These are phyloP conservation scores for Rhadina sibilatrix DNA, from an alignment of 2,113 vertebrate genomes.

Conservation along the genomic window DNA sequence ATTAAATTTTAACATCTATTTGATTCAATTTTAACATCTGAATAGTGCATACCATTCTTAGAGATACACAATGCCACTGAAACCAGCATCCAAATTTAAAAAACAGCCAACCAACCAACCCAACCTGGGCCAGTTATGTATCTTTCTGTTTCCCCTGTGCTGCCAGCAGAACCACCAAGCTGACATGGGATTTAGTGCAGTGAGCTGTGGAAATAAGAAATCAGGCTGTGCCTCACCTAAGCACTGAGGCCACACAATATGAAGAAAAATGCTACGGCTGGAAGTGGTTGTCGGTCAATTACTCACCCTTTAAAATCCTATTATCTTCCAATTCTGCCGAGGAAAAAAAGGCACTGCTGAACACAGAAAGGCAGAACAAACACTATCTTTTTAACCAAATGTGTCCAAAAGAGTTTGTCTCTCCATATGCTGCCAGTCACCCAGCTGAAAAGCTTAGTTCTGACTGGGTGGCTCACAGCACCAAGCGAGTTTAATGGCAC, in stretches of 20 bases:
- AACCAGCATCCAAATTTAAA: neutral
- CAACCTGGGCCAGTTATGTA: neutral
- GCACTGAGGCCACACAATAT: conserved; percentile 39
- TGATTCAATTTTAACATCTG: neutral
- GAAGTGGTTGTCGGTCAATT: conserved; percentile 58
- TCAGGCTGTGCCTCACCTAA: conserved; percentile 34
- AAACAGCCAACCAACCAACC: neutral
- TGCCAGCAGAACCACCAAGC: neutral
- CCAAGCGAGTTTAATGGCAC: neutral
- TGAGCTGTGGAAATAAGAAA: conserved; percentile 50
- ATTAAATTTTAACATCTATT: too few species aligned
- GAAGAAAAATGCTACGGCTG: conserved; percentile 47
- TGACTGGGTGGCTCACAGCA: conserved; percentile 30
- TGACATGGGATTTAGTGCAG: neutral
- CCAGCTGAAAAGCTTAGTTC: conserved; percentile 24
- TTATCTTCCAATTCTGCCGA: conserved; percentile 42
- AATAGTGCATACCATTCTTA: neutral
- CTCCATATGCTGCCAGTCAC: conserved; percentile 51
- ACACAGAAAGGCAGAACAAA: conserved; percentile 51
- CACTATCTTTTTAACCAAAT: conserved; percentile 52
- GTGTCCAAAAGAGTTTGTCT: conserved; percentile 35
- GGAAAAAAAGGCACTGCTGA: conserved; percentile 34
- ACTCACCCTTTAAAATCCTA: conserved; percentile 67
- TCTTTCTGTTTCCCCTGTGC: neutral
- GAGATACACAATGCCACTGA: neutral